These are phyloP conservation scores for Taenioides sp. DNA, from an alignment of 2,797 vertebrate genomes.

Conservation along the genomic window DNA sequence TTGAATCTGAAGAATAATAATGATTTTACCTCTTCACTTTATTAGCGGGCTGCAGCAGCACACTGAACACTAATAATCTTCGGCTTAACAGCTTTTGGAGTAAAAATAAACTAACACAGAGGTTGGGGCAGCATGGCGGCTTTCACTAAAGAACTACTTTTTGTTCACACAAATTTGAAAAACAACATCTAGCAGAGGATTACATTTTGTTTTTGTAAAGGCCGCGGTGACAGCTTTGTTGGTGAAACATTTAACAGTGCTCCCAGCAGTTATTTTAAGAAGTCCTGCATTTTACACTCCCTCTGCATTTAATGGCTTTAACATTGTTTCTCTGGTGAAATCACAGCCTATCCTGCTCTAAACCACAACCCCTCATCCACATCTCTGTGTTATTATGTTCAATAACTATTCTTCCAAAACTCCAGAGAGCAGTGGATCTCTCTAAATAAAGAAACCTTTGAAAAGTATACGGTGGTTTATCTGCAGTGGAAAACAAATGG, in stretches of 20 bases:
- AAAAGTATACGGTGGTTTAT: constrained; percentile 23
- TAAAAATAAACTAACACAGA: constrained; percentile 51
- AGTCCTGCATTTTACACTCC: constrained; percentile 33
- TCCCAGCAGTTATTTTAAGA: constrained; percentile 50
- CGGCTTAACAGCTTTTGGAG: constrained; percentile 49
- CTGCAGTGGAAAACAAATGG: constrained; percentile 26
- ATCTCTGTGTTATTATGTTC: constrained; percentile 12
- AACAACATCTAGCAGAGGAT: constrained; percentile 37
- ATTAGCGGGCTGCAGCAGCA: constrained; percentile 54
- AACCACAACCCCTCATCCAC: constrained; percentile 20
- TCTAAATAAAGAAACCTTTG: constrained; percentile 22
- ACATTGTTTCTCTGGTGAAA: constrained; percentile 27
- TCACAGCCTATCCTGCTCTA: constrained; percentile 20
- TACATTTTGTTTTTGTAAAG: constrained; percentile 29
- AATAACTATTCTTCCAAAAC: background rate
- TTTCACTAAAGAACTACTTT: constrained; percentile 33
- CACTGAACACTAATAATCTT: constrained; percentile 56
- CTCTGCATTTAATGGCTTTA: constrained; percentile 33
- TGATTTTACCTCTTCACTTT: constrained; percentile 43
- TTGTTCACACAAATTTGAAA: constrained; percentile 39
- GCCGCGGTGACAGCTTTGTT: constrained; percentile 47
- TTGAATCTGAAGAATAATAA: constrained; percentile 27
- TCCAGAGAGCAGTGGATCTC: constrained; percentile 12
- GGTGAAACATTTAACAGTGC: constrained; percentile 46
- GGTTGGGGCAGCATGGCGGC: constrained; percentile 44